Conservation (phyloP, 2,113 vertebrate species). For the Anhinga anhinga region DNA sequence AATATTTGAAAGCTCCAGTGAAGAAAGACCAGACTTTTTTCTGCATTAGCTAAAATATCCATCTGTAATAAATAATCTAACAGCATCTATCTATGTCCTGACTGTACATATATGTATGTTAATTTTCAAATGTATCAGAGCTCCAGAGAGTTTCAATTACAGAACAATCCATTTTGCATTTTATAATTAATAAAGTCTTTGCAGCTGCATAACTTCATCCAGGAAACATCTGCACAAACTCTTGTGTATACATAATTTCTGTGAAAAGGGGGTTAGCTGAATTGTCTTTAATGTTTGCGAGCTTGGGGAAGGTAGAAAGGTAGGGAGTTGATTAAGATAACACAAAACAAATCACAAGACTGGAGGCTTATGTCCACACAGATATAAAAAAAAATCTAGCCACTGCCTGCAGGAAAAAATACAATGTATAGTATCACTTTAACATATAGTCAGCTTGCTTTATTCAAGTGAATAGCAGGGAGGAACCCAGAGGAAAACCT, state of each 20-base stretch:
- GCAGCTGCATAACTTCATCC: constrained; percentile 70
- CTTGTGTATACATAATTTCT: constrained; percentile 56
- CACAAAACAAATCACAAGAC: not conserved
- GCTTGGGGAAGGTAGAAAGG: not conserved
- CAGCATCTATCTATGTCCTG: constrained; percentile 55
- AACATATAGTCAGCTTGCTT: not conserved
- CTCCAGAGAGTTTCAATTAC: constrained; percentile 70
- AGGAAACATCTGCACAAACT: constrained; percentile 73
- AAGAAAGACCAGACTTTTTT: constrained; percentile 51
- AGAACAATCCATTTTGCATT: constrained; percentile 71
- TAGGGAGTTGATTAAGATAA: not conserved
- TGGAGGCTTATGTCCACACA: not conserved
- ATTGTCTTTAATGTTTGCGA: constrained; percentile 43
- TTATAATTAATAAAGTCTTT: constrained; percentile 78
- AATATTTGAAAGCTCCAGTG: constrained; percentile 72
- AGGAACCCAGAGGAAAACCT: not conserved
- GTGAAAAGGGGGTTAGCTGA: constrained; percentile 28
- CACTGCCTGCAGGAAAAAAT: not conserved
- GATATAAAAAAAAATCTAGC: not conserved
- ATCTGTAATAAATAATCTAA: constrained; percentile 71
- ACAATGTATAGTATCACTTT: not conserved
- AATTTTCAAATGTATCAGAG: constrained; percentile 57
- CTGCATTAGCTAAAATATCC: constrained; percentile 52
- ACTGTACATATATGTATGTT: constrained; percentile 21
- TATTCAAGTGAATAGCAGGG: not conserved